Evolutionary conservation across 92 coral and sea anemone genomes (phyloP).

Genomic region (Epizoanthus ramosus): DNA sequence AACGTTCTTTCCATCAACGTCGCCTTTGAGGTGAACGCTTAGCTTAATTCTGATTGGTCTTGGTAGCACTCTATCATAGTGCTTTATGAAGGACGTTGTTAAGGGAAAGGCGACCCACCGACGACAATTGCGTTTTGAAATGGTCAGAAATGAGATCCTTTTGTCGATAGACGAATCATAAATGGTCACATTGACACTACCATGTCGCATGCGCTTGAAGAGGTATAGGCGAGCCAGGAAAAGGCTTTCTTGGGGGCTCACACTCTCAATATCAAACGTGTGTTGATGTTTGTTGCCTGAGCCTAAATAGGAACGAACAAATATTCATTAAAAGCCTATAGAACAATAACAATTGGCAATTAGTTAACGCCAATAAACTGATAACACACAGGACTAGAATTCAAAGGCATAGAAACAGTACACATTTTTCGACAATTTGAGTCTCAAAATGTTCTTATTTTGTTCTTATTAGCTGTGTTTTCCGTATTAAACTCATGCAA

Average conservation of each 20-base stretch:
- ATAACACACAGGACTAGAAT: too few species aligned
- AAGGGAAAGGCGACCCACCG: constrained; percentile 33
- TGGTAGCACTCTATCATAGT: not conserved
- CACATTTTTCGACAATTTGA: too few species aligned
- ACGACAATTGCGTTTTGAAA: not conserved
- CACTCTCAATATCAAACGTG: not conserved
- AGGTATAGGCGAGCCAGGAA: constrained; percentile 31
- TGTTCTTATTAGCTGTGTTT: too few species aligned
- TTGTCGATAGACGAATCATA: not conserved
- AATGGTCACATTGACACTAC: not conserved
- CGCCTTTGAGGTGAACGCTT: not conserved
- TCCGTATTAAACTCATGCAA: too few species aligned
- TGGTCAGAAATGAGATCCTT: constrained; percentile 8
- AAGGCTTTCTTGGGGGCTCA: not conserved
- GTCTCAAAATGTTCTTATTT: too few species aligned
- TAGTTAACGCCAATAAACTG: too few species aligned
- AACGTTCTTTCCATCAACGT: not conserved
- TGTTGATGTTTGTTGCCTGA: not conserved
- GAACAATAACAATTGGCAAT: too few species aligned
- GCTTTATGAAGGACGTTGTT: constrained; percentile 6
- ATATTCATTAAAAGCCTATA: not conserved
- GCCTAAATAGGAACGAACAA: not conserved
- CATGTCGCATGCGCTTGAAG: constrained; percentile 3
- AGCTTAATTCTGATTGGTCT: not conserved
- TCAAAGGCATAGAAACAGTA: too few species aligned